phyloP scores from a whole-genome alignment of 2,113 vertebrate genomes.

The Lichenostomus cassidix region DNA sequence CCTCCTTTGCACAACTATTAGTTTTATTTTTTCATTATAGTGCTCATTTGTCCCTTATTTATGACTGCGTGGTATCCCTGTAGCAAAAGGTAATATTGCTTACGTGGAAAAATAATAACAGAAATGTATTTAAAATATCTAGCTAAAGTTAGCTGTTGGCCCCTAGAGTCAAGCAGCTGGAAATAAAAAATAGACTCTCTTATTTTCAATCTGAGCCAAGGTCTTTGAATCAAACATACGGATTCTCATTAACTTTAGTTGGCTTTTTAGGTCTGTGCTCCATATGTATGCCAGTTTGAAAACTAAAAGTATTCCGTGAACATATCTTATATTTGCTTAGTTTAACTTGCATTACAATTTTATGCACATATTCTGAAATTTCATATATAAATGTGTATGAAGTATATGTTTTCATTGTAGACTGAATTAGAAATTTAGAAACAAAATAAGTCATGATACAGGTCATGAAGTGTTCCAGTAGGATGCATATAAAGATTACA shows the following conservation, averaged over 20 bases:
- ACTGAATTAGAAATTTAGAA: neutral
- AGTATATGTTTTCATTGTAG: neutral
- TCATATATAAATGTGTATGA: neutral
- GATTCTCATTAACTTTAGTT: neutral
- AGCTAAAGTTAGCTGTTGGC: conserved; percentile 4
- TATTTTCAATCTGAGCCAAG: neutral
- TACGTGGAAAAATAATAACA: conserved; percentile 1
- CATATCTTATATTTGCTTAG: neutral
- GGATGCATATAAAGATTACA: neutral
- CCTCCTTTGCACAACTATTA: neutral
- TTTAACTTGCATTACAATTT: neutral
- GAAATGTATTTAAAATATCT: neutral
- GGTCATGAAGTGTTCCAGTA: neutral
- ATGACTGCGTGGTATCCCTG: neutral
- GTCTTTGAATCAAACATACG: neutral
- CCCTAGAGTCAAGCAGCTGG: neutral
- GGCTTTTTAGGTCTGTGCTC: neutral
- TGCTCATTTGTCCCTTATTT: neutral
- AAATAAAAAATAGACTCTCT: neutral
- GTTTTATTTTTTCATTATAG: neutral
- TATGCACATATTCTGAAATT: neutral
- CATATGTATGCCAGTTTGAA: neutral
- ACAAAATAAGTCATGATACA: neutral
- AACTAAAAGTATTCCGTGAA: neutral
- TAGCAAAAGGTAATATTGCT: neutral